Conservation (phyloP, 2,888 invertebrate genomes). For the Galeruca laticollis region DNA sequence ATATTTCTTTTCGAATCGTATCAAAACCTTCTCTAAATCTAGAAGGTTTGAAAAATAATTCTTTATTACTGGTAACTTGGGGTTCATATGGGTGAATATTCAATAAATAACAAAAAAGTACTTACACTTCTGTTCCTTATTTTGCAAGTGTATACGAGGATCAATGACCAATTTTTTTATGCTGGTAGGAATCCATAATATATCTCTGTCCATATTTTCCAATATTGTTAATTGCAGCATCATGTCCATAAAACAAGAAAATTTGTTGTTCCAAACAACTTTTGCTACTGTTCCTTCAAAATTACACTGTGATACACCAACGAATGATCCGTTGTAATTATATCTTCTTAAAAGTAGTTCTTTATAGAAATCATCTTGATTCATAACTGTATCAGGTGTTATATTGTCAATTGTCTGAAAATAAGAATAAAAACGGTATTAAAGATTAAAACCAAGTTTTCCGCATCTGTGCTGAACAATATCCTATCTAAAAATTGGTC, state of each 20-base stretch:
- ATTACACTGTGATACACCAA: slow-evolving; percentile 67
- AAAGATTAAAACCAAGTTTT: too few species aligned
- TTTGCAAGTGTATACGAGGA: slow-evolving; percentile 64
- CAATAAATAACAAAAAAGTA: not conserved
- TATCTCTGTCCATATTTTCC: slow-evolving; percentile 62
- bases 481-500: too few species aligned
- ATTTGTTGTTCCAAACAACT: slow-evolving; percentile 72
- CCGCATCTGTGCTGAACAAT: too few species aligned
- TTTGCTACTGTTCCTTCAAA: slow-evolving; percentile 62
- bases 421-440: slow-evolving; percentile 8
- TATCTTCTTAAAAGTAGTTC: slow-evolving; percentile 70
- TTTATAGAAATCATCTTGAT: slow-evolving; percentile 61
- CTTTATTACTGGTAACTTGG: not conserved
- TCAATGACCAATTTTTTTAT: slow-evolving; percentile 72
- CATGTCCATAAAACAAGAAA: slow-evolving; percentile 78
- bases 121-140: slow-evolving; percentile 24
- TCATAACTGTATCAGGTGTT: slow-evolving; percentile 12
- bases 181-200: slow-evolving; percentile 72
- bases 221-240: slow-evolving; percentile 75
- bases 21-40: too few species aligned
- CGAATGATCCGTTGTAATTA: slow-evolving; percentile 69
- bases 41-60: too few species aligned
- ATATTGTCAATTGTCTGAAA: not conserved
- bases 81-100: not conserved
- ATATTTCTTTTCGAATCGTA: too few species aligned